These are phyloP conservation scores for Tiaroga cobitis DNA, from an alignment of 2,797 vertebrate genomes.

Conservation along the genomic window DNA sequence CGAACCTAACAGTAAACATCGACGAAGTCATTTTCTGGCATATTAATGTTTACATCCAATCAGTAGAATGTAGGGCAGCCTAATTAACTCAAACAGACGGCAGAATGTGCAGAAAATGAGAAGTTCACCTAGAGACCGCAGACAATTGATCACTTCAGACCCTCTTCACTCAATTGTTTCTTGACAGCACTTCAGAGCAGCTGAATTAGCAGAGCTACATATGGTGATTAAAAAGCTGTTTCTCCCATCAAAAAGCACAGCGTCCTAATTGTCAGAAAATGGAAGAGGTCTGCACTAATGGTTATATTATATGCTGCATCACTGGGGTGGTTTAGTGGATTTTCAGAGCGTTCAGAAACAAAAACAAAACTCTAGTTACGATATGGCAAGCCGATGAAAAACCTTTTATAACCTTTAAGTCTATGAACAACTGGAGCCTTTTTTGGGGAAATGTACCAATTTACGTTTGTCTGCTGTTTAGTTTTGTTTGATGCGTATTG, in stretches of 20 bases:
- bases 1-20: conserved; percentile 74
- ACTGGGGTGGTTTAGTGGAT: conserved; percentile 55
- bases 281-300: conserved; percentile 56
- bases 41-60: conserved; percentile 84
- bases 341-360: conserved; percentile 31
- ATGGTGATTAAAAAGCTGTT: conserved; percentile 73
- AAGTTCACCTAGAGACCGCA: conserved; percentile 71
- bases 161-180: conserved; percentile 77
- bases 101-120: conserved; percentile 77
- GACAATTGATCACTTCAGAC: conserved; percentile 80
- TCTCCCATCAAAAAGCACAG: conserved; percentile 62
- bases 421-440: not conserved
- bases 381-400: not conserved
- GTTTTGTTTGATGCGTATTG: conserved; percentile 9
- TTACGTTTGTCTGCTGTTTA: not conserved
- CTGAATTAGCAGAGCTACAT: conserved; percentile 73
- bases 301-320: conserved; percentile 59
- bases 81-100: conserved; percentile 81
- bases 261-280: conserved; percentile 59
- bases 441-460: not conserved
- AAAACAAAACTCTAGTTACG: conserved; percentile 22
- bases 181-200: conserved; percentile 78
- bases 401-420: not conserved
- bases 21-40: conserved; percentile 78
- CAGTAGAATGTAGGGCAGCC: conserved; percentile 73